Evolutionary conservation across 2,888 invertebrate genomes (phyloP).

Genomic region (Caenorhabditis doughertyi): DNA sequence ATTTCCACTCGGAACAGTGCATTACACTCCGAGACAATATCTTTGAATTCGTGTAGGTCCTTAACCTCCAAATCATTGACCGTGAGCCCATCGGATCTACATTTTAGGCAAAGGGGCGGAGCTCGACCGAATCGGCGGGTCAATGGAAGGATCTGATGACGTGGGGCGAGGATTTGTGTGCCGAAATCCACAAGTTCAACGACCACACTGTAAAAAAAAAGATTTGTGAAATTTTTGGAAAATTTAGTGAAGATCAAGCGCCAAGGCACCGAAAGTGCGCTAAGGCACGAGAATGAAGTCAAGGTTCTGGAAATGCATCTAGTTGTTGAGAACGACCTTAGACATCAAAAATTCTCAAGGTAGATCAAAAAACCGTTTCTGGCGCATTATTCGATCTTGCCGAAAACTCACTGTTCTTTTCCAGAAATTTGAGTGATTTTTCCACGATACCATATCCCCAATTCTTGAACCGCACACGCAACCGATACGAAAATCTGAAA

Average conservation of each 20-base stretch:
- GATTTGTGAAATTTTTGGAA: neutral
- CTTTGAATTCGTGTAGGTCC: slow-evolving; percentile 54
- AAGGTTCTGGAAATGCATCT: slow-evolving; percentile 12
- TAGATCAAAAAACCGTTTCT: neutral
- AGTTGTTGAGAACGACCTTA: too few relatives aligned
- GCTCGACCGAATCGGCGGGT: slow-evolving; percentile 46
- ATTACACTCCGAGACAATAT: slow-evolving; percentile 50
- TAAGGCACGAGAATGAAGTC: neutral
- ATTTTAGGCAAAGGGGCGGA: slow-evolving; percentile 62
- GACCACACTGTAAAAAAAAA: slow-evolving; percentile 41
- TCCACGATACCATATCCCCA: slow-evolving; percentile 57
- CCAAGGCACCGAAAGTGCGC: slow-evolving; percentile 5
- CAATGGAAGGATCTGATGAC: slow-evolving; percentile 36
- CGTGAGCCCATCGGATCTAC: slow-evolving; percentile 44
- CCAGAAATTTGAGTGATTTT: slow-evolving; percentile 56
- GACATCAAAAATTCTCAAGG: too few relatives aligned
- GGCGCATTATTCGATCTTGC: neutral
- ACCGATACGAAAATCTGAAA: slow-evolving; percentile 45
- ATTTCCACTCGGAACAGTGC: slow-evolving; percentile 59
- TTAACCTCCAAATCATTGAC: slow-evolving; percentile 58
- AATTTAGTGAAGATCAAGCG: neutral
- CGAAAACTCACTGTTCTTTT: slow-evolving; percentile 48
- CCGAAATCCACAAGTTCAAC: slow-evolving; percentile 62
- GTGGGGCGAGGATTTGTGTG: slow-evolving; percentile 41
- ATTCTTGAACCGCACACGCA: slow-evolving; percentile 51